Conservation (phyloP, 2,113 vertebrate genomes). For the Hylia prasina region DNA sequence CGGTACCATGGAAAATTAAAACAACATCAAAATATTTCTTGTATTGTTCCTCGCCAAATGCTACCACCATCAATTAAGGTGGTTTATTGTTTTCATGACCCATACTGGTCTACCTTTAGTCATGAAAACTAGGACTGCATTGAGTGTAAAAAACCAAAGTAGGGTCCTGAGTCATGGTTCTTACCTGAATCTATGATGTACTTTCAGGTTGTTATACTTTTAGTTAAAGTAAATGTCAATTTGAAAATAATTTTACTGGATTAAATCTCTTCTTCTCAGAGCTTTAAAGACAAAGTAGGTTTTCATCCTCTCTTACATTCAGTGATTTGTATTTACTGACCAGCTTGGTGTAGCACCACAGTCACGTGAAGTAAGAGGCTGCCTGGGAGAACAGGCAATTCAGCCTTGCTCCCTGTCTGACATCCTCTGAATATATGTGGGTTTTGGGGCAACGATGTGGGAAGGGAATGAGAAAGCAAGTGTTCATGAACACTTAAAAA, state of each 20-base stretch:
- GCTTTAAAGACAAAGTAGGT: background rate
- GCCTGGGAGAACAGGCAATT: background rate
- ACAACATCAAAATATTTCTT: background rate
- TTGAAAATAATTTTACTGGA: background rate
- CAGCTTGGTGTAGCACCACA: background rate
- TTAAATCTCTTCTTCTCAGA: background rate
- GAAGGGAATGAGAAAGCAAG: background rate
- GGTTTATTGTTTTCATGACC: background rate
- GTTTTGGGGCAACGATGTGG: rapidly evolving
- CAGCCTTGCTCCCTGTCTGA: background rate
- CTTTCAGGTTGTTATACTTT: background rate
- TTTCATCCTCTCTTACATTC: background rate
- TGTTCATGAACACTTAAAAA: background rate
- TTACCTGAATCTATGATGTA: background rate
- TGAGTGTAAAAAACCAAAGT: background rate
- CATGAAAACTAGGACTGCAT: background rate
- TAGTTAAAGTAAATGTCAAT: background rate
- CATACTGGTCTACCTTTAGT: background rate
- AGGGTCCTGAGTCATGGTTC: background rate
- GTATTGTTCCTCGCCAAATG: background rate
- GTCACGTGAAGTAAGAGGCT: background rate
- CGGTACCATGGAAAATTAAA: background rate
- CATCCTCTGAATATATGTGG: background rate
- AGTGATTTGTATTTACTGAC: background rate
- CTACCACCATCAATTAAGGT: background rate